Conservation (phyloP, 1,140 invertebrate species). For the Drosophila biarmipes region DNA sequence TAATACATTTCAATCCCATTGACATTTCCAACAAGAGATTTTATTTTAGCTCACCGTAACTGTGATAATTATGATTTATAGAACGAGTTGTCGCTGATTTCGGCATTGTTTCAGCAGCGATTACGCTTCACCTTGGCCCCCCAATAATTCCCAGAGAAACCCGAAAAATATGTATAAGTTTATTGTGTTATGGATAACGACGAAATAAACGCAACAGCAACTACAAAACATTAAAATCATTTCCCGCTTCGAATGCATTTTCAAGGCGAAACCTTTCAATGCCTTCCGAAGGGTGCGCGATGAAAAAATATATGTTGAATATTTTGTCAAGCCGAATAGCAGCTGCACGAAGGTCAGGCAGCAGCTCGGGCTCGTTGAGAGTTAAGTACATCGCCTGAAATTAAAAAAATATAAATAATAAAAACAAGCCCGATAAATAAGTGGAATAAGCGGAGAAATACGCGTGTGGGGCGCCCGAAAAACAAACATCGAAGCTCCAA, state of each 20-base stretch:
- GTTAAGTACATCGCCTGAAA: conserved; percentile 27
- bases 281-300: conserved; percentile 40
- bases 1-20: background rate
- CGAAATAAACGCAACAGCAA: conserved; percentile 11
- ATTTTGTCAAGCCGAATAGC: conserved; percentile 35
- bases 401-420: conserved; percentile 23
- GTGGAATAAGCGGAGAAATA: conserved; percentile 39
- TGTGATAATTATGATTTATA: conserved; percentile 50
- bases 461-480: background rate
- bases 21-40: background rate
- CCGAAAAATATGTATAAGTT: conserved; percentile 4
- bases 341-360: conserved; percentile 27
- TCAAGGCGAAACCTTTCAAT: conserved; percentile 53
- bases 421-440: conserved; percentile 55
- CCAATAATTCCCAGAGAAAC: conserved; percentile 63
- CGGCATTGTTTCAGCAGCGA: conserved; percentile 6
- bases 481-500: conserved; percentile 3
- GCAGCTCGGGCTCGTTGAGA: conserved; percentile 27
- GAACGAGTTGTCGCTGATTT: conserved; percentile 33
- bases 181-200: conserved; percentile 13
- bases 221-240: conserved; percentile 26
- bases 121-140: conserved; percentile 47
- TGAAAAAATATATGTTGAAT: conserved; percentile 3
- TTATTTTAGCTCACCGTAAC: background rate
- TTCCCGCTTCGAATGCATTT: conserved; percentile 47